Evolutionary conservation across 2,113 vertebrate genomes (phyloP), one percentile per base, ranked within the genome.

Genomic region (Saiga tatarica): DNA sequence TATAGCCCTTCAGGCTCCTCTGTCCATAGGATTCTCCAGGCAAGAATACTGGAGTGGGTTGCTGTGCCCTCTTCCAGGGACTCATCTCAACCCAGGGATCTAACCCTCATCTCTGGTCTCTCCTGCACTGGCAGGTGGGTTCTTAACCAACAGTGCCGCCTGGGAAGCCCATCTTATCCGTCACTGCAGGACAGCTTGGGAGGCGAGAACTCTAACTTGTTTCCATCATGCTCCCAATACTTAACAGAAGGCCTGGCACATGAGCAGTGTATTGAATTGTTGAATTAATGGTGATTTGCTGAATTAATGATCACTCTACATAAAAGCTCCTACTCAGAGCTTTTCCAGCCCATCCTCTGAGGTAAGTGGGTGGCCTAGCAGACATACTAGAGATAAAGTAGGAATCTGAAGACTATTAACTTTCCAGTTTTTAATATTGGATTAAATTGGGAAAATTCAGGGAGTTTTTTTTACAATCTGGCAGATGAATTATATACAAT

Each of bases 351-450:
- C 26, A 39, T 28, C 4, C 25, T 96, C 52, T 89, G n/a, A 96
- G 16, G 28, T 36, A 47, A 52, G 45, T 55, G n/a, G 39, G 42
- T 67, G 55, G 55, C 83, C 78, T 71, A 78, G 67, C 19, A 95
- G 60, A 82, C 19, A 28, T 62, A 33, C 9, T 25, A 59, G 57
- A 94, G 62, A 76, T 5, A 33, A 39, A 91, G 47, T 30, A 53
- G 19, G 76, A 92, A 87, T 57, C 84, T 84, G 42, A 87, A 84
- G 45, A 42, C 25, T 62, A 57, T 94, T 91, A 71, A 57, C 88
- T 91, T 94, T 53, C 62, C 52, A 6, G 74, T 15, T 95, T 96
- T 95, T 87, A 94, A 86, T 78, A 95, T 4, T 85, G 53, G 59
- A 88, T 89, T 96, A 92, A 92, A 87, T 47, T 90, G 53, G 81